Conservation (phyloP, 2,888 invertebrate species). For the Ganaspis brasiliensis region DNA sequence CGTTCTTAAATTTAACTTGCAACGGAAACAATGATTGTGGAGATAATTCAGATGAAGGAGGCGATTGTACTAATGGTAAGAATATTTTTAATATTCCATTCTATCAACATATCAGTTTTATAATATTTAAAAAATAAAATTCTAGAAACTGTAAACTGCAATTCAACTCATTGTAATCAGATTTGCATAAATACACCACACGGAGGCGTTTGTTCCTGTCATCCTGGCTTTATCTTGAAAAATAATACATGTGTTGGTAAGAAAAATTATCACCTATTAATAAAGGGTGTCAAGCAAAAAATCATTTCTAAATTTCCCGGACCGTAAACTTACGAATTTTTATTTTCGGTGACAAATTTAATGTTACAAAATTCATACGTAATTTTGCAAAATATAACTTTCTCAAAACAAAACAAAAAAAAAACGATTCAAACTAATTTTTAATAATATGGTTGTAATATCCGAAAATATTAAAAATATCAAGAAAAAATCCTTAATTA, state of each 20-base stretch:
- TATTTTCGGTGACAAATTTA: no score
- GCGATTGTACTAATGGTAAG: conserved; percentile 75
- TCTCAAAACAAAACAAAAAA: no score
- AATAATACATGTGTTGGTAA: conserved; percentile 66
- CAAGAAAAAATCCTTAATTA: no score
- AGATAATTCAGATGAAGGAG: conserved; percentile 85
- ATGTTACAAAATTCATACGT: no score
- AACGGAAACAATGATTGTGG: conserved; percentile 83
- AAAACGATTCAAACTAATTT: no score
- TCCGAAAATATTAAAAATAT: no score
- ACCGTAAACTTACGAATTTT: no score
- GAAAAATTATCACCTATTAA: background rate
- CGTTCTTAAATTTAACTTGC: conserved; percentile 82
- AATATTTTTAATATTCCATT: background rate
- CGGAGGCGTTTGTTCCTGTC: conserved; percentile 84
- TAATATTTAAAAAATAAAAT: no score
- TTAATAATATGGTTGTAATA: no score
- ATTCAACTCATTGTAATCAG: conserved; percentile 74
- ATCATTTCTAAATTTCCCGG: no score
- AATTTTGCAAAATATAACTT: no score
- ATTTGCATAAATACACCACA: conserved; percentile 80
- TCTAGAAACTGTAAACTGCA: conserved; percentile 8
- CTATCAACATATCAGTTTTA: background rate
- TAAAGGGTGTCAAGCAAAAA: background rate
- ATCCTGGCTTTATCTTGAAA: conserved; percentile 73